A percentile compares a stretch with the other conserved stretches of the same genome.
These are phyloP conservation scores for Chelonus insularis DNA, from an alignment of 1,140 invertebrate species.

Conservation along the genomic window DNA sequence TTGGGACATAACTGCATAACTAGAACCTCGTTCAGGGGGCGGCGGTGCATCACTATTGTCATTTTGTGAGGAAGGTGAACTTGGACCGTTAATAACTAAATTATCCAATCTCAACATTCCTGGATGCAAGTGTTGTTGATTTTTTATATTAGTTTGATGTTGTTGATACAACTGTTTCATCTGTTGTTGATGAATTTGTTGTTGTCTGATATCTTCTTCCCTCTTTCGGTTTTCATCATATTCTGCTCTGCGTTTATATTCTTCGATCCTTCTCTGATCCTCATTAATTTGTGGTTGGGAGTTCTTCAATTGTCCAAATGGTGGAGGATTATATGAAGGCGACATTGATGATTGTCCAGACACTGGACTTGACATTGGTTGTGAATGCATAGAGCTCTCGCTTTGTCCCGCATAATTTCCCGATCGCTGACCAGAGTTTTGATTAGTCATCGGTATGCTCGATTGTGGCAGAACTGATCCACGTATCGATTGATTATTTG, in stretches of 20 bases:
- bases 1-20: constrained; percentile 78
- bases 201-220: constrained; percentile 58
- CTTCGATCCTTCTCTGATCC: constrained; percentile 62
- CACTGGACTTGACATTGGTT: constrained; percentile 37
- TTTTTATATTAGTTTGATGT: constrained; percentile 37
- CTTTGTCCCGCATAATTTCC: constrained; percentile 40
- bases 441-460: constrained; percentile 26
- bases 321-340: constrained; percentile 36
- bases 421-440: constrained; percentile 34
- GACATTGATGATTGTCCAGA: constrained; percentile 28
- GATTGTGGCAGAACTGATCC: constrained; percentile 43
- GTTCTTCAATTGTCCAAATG: constrained; percentile 22
- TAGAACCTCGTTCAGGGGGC: constrained; percentile 78
- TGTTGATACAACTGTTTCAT: constrained; percentile 44
- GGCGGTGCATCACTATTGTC: constrained; percentile 64
- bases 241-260: constrained; percentile 61
- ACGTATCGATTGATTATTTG: constrained; percentile 50
- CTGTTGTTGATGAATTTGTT: constrained; percentile 45
- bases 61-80: constrained; percentile 44
- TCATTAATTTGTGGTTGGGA: constrained; percentile 40
- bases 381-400: constrained; percentile 27
- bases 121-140: constrained; percentile 46
- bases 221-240: constrained; percentile 57
- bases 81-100: constrained; percentile 60
- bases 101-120: constrained; percentile 62